Conservation (phyloP, 1,140 invertebrate genomes). For the Pissodes strobi region DNA sequence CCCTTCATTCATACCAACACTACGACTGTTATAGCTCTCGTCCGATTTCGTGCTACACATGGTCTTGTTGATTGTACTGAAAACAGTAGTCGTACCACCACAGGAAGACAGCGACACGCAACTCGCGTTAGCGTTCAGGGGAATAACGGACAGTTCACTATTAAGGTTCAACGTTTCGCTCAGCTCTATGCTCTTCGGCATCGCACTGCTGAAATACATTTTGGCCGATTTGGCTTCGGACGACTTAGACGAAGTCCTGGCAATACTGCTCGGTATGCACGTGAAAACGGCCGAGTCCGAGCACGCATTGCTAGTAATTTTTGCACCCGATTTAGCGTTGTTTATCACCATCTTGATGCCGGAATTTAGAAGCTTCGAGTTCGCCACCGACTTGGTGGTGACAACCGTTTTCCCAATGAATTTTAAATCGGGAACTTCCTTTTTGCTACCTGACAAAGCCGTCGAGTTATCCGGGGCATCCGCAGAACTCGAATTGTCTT, state of each 20-base stretch:
- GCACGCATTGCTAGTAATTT: no score
- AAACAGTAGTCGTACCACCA: conserved; percentile 43
- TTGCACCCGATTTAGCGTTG: background rate
- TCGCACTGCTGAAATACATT: no score
- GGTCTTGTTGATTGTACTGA: conserved; percentile 45
- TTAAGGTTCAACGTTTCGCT: conserved; percentile 15
- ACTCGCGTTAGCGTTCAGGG: background rate
- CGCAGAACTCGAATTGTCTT: conserved; percentile 19
- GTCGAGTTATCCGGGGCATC: background rate
- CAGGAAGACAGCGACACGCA: conserved; percentile 28
- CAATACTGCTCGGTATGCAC: no score
- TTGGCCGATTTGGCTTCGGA: no score
- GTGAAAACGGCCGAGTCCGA: no score
- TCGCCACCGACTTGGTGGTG: background rate
- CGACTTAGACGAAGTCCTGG: no score
- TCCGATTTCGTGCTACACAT: conserved; percentile 43
- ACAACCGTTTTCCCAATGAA: conserved; percentile 27
- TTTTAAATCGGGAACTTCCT: conserved; percentile 39
- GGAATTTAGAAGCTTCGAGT: conserved; percentile 9
- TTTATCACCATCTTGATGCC: background rate
- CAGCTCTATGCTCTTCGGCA: conserved; percentile 15
- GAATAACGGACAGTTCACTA: conserved; percentile 28
- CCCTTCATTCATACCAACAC: no score
- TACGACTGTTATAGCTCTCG: conserved; percentile 1
- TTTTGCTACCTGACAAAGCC: conserved; percentile 18